phyloP scores from a whole-genome alignment of 2,113 vertebrate genomes.

The Trematocara zebra region DNA sequence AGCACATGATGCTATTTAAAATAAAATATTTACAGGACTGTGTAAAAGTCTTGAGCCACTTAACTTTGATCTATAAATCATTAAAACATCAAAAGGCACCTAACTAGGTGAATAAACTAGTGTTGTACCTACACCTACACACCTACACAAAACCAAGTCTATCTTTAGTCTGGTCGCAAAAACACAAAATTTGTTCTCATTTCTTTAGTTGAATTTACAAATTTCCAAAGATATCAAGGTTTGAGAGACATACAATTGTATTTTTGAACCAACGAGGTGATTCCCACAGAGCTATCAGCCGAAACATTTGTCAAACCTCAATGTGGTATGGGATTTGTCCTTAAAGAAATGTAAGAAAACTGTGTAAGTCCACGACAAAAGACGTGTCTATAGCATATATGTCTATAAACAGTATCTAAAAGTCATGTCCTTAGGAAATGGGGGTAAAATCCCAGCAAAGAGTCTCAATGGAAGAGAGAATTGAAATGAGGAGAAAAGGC shows the following conservation, averaged over 20 bases:
- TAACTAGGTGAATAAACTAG: not conserved
- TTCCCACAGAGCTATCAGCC: not conserved
- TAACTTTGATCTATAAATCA: not conserved
- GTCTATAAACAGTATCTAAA: not conserved
- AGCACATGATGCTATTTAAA: not conserved
- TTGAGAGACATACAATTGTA: not conserved
- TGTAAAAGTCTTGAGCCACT: not conserved
- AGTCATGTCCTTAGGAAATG: not conserved
- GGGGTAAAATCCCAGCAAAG: not conserved
- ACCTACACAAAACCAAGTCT: not conserved
- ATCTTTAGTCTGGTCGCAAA: not conserved
- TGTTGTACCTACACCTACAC: not conserved
- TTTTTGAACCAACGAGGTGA: not conserved
- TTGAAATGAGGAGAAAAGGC: not conserved
- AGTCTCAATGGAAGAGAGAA: not conserved
- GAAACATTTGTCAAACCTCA: not conserved
- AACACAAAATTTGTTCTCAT: not conserved
- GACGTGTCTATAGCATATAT: not conserved
- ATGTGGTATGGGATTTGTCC: not conserved
- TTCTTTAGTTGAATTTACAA: not conserved
- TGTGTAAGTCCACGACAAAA: not conserved
- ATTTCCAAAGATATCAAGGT: rapidly evolving
- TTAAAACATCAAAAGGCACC: not conserved
- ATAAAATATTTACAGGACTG: not conserved
- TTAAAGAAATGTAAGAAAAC: not conserved